A percentile compares a stretch with the other conserved stretches of the same genome.
Conservation (phyloP, 2,888 invertebrate genomes). For the Chloroclystis v-ata region DNA sequence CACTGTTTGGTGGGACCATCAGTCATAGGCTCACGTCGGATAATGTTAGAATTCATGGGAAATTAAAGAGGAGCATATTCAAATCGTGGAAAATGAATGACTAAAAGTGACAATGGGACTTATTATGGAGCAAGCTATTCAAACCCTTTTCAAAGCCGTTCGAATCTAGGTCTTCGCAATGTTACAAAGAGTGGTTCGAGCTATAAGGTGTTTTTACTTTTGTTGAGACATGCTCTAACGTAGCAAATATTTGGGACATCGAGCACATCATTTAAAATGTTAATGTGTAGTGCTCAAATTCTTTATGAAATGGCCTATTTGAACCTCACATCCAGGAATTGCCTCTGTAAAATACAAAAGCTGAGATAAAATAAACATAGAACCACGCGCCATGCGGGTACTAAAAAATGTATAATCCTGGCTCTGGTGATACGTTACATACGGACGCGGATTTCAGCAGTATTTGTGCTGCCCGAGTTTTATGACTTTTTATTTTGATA, state of each 20-base stretch:
- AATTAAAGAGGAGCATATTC: conserved; percentile 15
- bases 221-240: background rate
- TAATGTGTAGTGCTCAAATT: background rate
- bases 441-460: too few species aligned
- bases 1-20: too few species aligned
- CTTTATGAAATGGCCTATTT: too few species aligned
- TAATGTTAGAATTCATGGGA: too few species aligned
- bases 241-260: background rate
- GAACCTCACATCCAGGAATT: too few species aligned
- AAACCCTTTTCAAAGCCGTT: conserved; percentile 14
- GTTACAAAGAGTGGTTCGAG: conserved; percentile 4
- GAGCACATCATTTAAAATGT: background rate
- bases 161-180: conserved; percentile 14
- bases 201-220: background rate
- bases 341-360: too few species aligned
- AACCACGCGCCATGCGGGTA: background rate
- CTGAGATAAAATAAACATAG: too few species aligned
- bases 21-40: too few species aligned
- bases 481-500: too few species aligned
- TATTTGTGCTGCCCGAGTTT: too few species aligned
- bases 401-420: background rate
- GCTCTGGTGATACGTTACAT: too few species aligned
- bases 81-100: conserved; percentile 22
- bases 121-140: conserved; percentile 22
- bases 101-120: conserved; percentile 23